Evolutionary conservation across 2,797 vertebrate species (phyloP), one percentile per base, ranked within the genome.

Genomic region (Pygocentrus nattereri): DNA sequence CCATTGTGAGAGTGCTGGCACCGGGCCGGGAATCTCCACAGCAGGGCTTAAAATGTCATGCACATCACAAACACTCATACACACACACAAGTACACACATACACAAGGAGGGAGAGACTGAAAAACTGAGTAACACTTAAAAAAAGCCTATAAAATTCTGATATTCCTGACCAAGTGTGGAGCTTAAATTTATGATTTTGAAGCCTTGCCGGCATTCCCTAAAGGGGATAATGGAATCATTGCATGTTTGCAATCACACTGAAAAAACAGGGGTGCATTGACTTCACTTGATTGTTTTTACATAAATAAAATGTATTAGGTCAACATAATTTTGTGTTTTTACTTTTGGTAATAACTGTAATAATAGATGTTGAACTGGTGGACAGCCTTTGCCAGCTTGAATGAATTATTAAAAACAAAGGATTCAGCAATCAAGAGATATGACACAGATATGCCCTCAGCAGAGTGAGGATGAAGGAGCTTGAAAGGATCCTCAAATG

Each of bases 41-140:
- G 65, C 80, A 58, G 49, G 49, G 74, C 71, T 87, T 77, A 74
- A 88, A 87, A 87, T 84, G 85, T 88, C 84, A 88, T 74, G 72
- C 62, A 79, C 84, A 77, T 79, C 81, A 70, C 74, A 47, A 38
- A 56, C 61, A 34, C 61, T 7, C 27, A 64, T 5, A 7, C 30
- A 34, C 18, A 34, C 16, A 64, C 16, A 64, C 5, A 49, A 41
- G 5, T 18, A 31, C 59, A 30, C 61, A 64, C 30, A 49, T 11
- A 79, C 8, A 74, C 47, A 65, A 5, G 41, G 50, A 27, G 49
- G 16, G 18, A 47, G 19, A 44, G 50, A 31, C 27, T 25, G 38
- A 64, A 34, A 59, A 13, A 23, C 44, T 47, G 56, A 71, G 47
- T 19, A 84, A 56, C 41, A 69, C 68, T n/a, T 72, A 70, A 2